Base-by-base conservation (phyloP, 2,888 invertebrate genomes). In the Thelaira solivaga region DNA sequence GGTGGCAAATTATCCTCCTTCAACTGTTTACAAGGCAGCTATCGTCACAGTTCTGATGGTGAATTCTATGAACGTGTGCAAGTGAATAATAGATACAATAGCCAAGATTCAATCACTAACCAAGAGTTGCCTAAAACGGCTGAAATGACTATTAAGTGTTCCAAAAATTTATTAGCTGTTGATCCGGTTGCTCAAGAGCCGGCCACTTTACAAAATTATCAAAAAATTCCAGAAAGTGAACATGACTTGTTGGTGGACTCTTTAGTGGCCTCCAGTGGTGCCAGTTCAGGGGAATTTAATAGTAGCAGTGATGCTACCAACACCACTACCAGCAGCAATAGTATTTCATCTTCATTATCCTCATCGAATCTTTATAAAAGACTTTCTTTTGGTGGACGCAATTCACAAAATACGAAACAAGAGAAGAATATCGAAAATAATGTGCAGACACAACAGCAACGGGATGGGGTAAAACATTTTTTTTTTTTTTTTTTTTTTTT, bases 11-110 rank as follows among this genome's bases (percentile, higher is more conserved):
- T 82, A 73, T 80, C 81, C 24, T 82, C 82, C 34, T 85, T 86
- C 72, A 86, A 84, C 72, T 86, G 86, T 62, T 81, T 86, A n/a
- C 86, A 87, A 36, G 87, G 86, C 78, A 86, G 85, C 81, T 86
- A 86, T 83, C 85, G 86, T 72, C 86, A 84, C 73, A 85, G 84
- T 82, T 84, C 83, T 61, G 86, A 87, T 78, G 82, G 84, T 65
- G 86, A 87, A 68, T 84, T 86, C 74, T 86, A 86, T 82, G 86
- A 85, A 75, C 83, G 83, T 22, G 84, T 85, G 3, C 82, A 84
- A 69, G 80, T 83, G 20, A 83, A 80, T 18, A 61, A n/a, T 18
- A 57, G 11, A 16, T 51, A 36, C 7, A 51, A 22, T 22, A 43
- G 51, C 65, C 59, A 43, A 22, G 10, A 34, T 20, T 16, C 59